phyloP scores from a whole-genome alignment of 2,888 invertebrate genomes.

The Epinotia nisella region DNA sequence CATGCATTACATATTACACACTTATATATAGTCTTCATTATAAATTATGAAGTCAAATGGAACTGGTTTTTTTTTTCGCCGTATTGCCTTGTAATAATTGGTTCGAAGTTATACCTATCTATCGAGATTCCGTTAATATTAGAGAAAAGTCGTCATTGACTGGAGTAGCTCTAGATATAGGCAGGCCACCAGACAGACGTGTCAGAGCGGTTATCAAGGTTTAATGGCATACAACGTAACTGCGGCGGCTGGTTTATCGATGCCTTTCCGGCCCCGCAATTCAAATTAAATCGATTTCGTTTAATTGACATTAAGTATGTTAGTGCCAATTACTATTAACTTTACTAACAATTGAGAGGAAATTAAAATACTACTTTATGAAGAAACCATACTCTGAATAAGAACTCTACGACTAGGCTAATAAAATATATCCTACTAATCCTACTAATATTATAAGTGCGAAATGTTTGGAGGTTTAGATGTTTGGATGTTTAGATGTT shows the following conservation, averaged over 20 bases:
- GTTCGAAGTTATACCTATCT: no score
- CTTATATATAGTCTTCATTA: no score
- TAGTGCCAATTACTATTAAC: neutral
- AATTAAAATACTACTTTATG: neutral
- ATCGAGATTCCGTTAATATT: neutral
- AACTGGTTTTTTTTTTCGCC: no score
- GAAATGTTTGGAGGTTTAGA: no score
- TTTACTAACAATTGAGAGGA: neutral
- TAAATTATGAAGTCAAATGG: no score
- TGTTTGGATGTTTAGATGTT: no score
- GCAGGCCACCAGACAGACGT: slow-evolving; percentile 22
- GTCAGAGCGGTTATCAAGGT: slow-evolving; percentile 29
- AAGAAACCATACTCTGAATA: no score
- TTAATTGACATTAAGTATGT: neutral
- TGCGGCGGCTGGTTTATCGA: neutral
- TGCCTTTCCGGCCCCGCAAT: slow-evolving; percentile 3
- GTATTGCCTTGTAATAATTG: no score
- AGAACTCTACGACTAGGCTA: no score
- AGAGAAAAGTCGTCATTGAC: slow-evolving; percentile 9
- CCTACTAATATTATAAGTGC: no score
- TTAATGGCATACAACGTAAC: slow-evolving; percentile 19
- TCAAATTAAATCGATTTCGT: neutral
- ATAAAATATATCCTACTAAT: no score
- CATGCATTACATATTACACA: no score
- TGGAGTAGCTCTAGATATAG: slow-evolving; percentile 26